Conservation (phyloP, 2,797 vertebrate species). For the Myotis planiceps region DNA sequence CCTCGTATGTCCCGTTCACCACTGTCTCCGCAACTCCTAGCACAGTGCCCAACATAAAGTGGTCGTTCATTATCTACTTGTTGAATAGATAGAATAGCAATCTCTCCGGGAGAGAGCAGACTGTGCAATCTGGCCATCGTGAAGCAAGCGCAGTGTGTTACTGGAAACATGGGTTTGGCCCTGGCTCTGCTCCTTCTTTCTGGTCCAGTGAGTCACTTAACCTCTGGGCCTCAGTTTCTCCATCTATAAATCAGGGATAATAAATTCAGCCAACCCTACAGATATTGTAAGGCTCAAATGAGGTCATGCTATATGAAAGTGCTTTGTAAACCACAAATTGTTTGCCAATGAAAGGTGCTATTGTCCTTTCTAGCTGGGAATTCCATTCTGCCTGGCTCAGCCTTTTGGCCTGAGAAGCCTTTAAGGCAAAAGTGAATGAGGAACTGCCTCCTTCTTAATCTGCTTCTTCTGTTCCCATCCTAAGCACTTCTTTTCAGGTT, state of each 20-base stretch:
- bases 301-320: slow-evolving; percentile 41
- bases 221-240: slow-evolving; percentile 19
- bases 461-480: background rate
- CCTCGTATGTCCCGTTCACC: background rate
- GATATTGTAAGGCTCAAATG: background rate
- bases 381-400: slow-evolving; percentile 56
- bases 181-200: background rate
- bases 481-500: background rate
- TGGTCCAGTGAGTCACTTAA: background rate
- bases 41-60: background rate
- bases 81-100: background rate
- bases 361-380: slow-evolving; percentile 42
- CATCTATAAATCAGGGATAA: slow-evolving; percentile 14
- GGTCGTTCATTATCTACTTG: background rate
- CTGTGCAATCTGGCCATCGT: background rate
- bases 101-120: background rate
- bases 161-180: background rate
- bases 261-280: background rate
- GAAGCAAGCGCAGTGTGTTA: background rate
- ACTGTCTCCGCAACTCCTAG: background rate
- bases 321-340: slow-evolving; percentile 39
- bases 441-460: background rate
- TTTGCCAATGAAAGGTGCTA: slow-evolving; percentile 50
- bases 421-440: background rate
- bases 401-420: slow-evolving; percentile 17